A percentile compares a stretch with the other conserved stretches of the same genome.
phyloP scores from a whole-genome alignment of 2,797 vertebrate genomes.

The Falco cherrug region DNA sequence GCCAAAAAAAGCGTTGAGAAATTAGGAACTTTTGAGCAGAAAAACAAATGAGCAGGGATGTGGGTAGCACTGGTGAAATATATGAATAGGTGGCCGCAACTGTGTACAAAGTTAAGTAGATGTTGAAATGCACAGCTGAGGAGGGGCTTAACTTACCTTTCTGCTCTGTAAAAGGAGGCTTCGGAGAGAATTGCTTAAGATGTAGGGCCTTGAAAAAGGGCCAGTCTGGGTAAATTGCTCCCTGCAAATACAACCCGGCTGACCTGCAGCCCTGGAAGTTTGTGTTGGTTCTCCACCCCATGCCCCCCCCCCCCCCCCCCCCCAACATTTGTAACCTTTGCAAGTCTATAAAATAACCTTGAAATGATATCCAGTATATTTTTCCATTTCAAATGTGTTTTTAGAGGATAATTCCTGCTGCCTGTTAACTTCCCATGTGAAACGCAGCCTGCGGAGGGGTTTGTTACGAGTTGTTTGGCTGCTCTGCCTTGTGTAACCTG shows the following conservation, averaged over 20 bases:
- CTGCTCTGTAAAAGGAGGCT: not conserved
- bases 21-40: not conserved
- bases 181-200: not conserved
- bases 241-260: not conserved
- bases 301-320: no score
- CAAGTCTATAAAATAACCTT: not conserved
- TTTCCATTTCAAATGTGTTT: not conserved
- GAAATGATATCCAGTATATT: not conserved
- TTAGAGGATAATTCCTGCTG: not conserved
- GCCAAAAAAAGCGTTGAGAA: not conserved
- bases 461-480: rapidly evolving
- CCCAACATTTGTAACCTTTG: not conserved
- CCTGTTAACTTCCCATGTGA: rapidly evolving
- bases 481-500: not conserved
- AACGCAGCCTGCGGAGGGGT: rapidly evolving
- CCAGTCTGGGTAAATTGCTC: not conserved
- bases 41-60: not conserved
- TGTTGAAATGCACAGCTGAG: not conserved
- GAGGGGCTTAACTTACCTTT: not conserved
- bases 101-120: not conserved
- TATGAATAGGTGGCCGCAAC: not conserved
- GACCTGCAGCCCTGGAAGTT: not conserved
- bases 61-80: not conserved
- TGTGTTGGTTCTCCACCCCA: not conserved
- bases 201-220: not conserved